phyloP scores from a whole-genome alignment of 2,888 invertebrate genomes.

The Aspidiotus destructor region DNA sequence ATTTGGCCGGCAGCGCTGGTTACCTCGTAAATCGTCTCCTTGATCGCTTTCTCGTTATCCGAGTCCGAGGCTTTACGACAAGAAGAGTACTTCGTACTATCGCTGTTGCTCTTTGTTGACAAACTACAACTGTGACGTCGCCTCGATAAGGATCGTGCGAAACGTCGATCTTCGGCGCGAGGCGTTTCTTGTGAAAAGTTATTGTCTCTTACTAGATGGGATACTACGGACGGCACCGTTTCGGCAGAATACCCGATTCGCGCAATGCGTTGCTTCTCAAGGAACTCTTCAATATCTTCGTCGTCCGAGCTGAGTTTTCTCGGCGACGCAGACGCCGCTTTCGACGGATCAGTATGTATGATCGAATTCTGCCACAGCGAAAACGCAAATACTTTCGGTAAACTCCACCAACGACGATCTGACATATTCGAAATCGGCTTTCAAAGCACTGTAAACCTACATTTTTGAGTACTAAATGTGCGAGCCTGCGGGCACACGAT shows the following conservation, averaged over 20 bases:
- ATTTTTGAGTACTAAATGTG: too few species aligned
- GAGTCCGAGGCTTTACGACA: slow-evolving; percentile 19
- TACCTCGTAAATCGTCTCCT: slow-evolving; percentile 28
- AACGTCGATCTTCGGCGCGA: background rate
- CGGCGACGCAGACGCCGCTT: background rate
- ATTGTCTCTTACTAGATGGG: background rate
- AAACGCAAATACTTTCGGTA: slow-evolving; percentile 34
- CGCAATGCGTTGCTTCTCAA: slow-evolving; percentile 28
- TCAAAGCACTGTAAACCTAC: too few species aligned
- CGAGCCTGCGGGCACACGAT: too few species aligned
- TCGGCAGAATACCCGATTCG: slow-evolving; percentile 8
- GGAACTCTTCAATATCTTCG: slow-evolving; percentile 31
- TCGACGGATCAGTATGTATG: background rate
- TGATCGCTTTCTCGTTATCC: slow-evolving; percentile 26
- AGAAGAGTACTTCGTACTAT: slow-evolving; percentile 25
- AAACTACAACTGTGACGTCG: slow-evolving; percentile 14
- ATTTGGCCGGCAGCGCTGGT: slow-evolving; percentile 10
- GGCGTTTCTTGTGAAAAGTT: background rate
- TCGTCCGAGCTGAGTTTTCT: slow-evolving; percentile 14
- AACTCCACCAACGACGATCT: slow-evolving; percentile 35
- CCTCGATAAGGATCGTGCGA: slow-evolving; percentile 6
- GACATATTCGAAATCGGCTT: slow-evolving; percentile 6
- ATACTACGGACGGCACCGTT: background rate
- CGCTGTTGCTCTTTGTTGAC: slow-evolving; percentile 18
- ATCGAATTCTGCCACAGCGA: slow-evolving; percentile 16